Evolutionary conservation across 2,113 vertebrate genomes (phyloP).

Genomic region (Zosterops lateralis): DNA sequence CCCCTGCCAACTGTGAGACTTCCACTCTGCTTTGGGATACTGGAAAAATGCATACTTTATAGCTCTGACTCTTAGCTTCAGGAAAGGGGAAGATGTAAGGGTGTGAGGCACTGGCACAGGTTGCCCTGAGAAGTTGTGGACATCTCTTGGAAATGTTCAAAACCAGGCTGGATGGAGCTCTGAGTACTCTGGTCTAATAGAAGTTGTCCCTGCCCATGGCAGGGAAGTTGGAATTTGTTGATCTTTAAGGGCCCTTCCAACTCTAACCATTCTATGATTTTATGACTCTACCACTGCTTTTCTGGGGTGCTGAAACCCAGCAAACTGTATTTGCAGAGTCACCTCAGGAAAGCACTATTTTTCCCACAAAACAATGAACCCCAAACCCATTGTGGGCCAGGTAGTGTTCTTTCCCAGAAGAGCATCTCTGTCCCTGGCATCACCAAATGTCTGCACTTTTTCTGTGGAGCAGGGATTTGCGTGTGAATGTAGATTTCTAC

Average conservation of each 20-base stretch:
- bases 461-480: not conserved
- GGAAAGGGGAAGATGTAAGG: not conserved
- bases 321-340: not conserved
- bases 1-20: not conserved
- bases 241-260: not conserved
- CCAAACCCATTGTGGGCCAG: not conserved
- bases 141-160: not conserved
- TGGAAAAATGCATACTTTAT: rapidly evolving
- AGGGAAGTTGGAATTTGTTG: not conserved
- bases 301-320: not conserved
- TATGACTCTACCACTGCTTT: not conserved
- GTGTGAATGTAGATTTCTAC: rapidly evolving
- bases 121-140: not conserved
- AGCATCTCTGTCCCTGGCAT: not conserved
- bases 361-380: not conserved
- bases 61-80: not conserved
- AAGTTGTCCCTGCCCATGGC: not conserved
- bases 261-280: not conserved
- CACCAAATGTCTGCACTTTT: not conserved
- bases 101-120: not conserved
- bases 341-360: not conserved
- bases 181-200: not conserved
- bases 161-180: not conserved
- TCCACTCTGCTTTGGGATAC: not conserved
- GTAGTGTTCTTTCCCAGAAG: not conserved